phyloP scores from a whole-genome alignment of 2,113 vertebrate genomes.

The Prionailurus bengalensis region DNA sequence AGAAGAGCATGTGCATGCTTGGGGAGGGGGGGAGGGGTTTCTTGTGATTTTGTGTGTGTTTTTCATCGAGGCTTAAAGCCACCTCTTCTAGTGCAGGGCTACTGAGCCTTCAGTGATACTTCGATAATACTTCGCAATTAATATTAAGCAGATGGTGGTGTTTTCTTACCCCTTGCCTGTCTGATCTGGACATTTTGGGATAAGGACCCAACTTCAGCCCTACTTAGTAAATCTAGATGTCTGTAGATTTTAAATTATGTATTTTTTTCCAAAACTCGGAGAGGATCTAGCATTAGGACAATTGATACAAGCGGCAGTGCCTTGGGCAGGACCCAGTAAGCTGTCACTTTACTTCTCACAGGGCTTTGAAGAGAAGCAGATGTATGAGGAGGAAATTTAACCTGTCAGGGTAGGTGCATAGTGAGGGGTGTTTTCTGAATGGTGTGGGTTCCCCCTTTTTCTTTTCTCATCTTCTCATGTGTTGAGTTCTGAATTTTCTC shows the following conservation, averaged over 20 bases:
- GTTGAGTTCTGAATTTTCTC: slow-evolving; percentile 34
- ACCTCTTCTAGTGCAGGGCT: slow-evolving; percentile 38
- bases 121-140: background rate
- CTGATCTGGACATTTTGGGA: slow-evolving; percentile 26
- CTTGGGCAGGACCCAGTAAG: background rate
- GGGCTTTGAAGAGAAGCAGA: background rate
- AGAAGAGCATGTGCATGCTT: background rate
- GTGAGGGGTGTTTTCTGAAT: slow-evolving; percentile 2
- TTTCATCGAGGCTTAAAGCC: slow-evolving; percentile 30
- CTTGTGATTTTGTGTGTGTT: background rate
- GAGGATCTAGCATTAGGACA: background rate
- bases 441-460: background rate
- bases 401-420: background rate
- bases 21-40: background rate
- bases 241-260: background rate
- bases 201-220: background rate
- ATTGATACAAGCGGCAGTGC: background rate
- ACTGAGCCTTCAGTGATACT: background rate
- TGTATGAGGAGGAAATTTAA: slow-evolving; percentile 36
- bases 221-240: slow-evolving; percentile 27
- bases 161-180: background rate
- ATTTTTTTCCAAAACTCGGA: background rate
- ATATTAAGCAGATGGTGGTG: background rate
- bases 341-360: background rate
- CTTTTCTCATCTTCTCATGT: slow-evolving; percentile 19